Evolutionary conservation across 2,888 invertebrate species (phyloP), one percentile per base, ranked within the genome.

Genomic region (Epirrhoe alternata): DNA sequence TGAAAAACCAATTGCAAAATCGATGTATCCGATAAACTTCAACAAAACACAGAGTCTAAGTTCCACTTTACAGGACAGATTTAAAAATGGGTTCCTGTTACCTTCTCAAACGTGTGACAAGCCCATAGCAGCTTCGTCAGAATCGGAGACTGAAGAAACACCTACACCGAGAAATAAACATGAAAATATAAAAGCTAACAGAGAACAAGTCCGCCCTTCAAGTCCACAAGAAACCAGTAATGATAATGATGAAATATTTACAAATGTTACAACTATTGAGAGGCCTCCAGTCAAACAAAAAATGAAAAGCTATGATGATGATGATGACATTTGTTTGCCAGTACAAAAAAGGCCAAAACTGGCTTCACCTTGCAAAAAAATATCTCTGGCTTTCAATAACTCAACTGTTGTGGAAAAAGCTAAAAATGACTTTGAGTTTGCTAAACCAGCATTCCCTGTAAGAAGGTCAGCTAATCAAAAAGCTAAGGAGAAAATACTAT

Each of bases 41-140:
- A 80, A 70, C 64, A 75, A 58, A 47, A 57, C 51, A 17, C 61
- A 63, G 17, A 54, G 64, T 69, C 69, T 66, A 7, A 72, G 72
- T 60, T 17, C 66, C 17, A 76, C 76, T 24, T 84, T 81, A 71
- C 86, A 82, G 73, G 84, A 89, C 0, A 82, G 86, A 73, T 87
- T 90, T 68, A 76, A 75, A 77, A 86, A 76, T 77, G 79, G 83
- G 24, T 84, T 80, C 74, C 69, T 80, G 24, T 74, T 89, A 16
- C 88, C 88, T 68, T 86, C 86, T 57, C 86, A 90, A 75, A 86
- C 88, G 69, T 89, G 90, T 66, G 83, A 86, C 56, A 81, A 73
- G 64, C 81, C 85, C 17, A 61, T 77, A 61, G 78, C 78, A 64
- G 72, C 76, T 51, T 62, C 77, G 54, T 71, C 76, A 35, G 86